These are phyloP conservation scores for Hypolimnas misippus DNA, from an alignment of 2,888 invertebrate genomes.

Conservation along the genomic window DNA sequence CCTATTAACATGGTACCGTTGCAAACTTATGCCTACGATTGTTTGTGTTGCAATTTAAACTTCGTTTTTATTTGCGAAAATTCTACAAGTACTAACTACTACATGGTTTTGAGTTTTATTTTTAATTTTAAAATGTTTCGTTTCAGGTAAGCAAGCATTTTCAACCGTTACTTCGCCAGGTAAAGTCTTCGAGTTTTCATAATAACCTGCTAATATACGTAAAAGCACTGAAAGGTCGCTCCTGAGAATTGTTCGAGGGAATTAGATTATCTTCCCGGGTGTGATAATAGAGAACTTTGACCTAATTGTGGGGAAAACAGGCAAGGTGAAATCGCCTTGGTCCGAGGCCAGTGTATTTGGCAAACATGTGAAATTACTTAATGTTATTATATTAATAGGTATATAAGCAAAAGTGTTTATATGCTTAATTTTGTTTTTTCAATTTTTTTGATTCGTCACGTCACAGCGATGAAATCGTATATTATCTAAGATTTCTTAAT, in stretches of 20 bases:
- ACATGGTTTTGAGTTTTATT: background rate
- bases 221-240: slow-evolving; percentile 18
- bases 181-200: slow-evolving; percentile 19
- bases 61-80: background rate
- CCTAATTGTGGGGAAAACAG: slow-evolving; percentile 16
- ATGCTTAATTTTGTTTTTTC: too few species aligned
- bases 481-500: too few species aligned
- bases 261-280: slow-evolving; percentile 25
- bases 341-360: background rate
- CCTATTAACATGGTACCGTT: background rate
- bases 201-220: slow-evolving; percentile 27
- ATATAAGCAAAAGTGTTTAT: too few species aligned
- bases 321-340: background rate
- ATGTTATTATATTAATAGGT: background rate
- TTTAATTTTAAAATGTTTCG: slow-evolving; percentile 2
- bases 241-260: slow-evolving; percentile 23
- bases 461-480: too few species aligned
- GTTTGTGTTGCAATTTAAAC: background rate
- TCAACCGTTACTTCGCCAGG: background rate
- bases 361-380: background rate
- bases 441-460: too few species aligned
- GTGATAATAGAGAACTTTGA: slow-evolving; percentile 26
- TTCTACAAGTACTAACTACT: background rate
- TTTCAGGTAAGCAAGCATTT: slow-evolving; percentile 28
- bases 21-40: background rate